Evolutionary conservation across 2,888 invertebrate species (phyloP), one percentile per base, ranked within the genome.

Genomic region (Norana najaformis): DNA sequence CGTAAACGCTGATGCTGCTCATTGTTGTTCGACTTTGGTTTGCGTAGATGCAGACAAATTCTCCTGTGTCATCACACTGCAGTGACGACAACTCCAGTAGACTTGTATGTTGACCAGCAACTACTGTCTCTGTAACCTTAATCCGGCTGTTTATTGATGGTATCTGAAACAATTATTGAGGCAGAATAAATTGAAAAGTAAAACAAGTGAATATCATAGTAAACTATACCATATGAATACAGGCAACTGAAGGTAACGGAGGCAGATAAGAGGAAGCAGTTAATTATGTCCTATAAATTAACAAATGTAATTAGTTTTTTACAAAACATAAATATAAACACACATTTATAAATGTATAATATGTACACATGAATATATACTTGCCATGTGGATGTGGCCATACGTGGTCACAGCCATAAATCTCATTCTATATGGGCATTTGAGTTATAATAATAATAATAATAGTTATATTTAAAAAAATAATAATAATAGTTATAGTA

Each of bases 1-100:
- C 85, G 35, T 85, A 85, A 85, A 85, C 85, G 1, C 20, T 35
- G 85, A 85, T 2, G 85, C 85, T 85, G 35, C 6, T 85, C 18
- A 5, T 23, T 36, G 35, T 85, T 5, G 18, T 85, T 85, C 85
- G 85, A 18, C 85, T 85, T 35, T 36, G 85, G 23, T 85, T 85
- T 20, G 85, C 85, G 36, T 85, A 85, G 85, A 85, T 85, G 85
- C 85, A 85, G 20, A 85, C 35, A 85, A 85, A 85, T 85, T 85
- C 85, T 35, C 85, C 85, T 23, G 85, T 85, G 85, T 85, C 85
- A 16, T 14, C 37, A 37, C 35, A 85, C 85, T 85, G 85, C 36
- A 85, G 34, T 85, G 35, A 23, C 36, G 85, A 85, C 23, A 85
- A 20, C 6, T 18, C 14, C 85, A 85, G 36, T 36, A 23, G 85